Evolutionary conservation across 64 coral and sea anemone genomes (phyloP), one percentile per base, ranked within the genome.

Genomic region (Montipora foliosa): DNA sequence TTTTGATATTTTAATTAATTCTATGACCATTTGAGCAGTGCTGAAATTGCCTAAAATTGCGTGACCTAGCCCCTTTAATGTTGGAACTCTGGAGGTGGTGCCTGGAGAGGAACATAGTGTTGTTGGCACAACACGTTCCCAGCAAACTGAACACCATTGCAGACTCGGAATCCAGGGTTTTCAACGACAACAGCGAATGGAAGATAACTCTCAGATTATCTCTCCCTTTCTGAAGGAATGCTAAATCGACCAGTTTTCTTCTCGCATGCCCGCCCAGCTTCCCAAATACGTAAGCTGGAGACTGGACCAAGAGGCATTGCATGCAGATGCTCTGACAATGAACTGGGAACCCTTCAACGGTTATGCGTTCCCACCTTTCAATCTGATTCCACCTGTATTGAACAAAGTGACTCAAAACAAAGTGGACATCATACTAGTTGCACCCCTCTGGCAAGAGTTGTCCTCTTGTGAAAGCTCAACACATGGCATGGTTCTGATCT

Each of bases 341-440:
- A 44, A 77, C 59, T 89, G 87, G 72, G 37, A 49, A 76, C 87
- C 72, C 49, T 61, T 89, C 72, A 73, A 24, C 50, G 74, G 69
- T 14, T 88, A 88, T 53, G 58, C 59, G 45, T 79, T 79, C 47
- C 85, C 29, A 17, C 85, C 85, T 1, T 75, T 88, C 85, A 67
- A 85, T 44, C 47, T 68, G 1, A 85, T 85, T 4, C 22, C 59
- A 45, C 4, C 8, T n/a, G 82, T 85, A 5, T 61, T 85, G 6
- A 44, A 46, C 82, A 85, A 85, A 69, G 71, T 53, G 16, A 9
- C 11, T 85, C 53, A 44, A 45, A 14, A 84, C 25, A 84, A 25
- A 25, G 24, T 0, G 24, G 24, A 25, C 24, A 25, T 25, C 24
- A 25, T 25, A 25, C 24, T 25, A 25, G 24, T 25, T 25, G 24